Conservation (phyloP, 2,113 vertebrate species). For the Crotalus helleri region DNA sequence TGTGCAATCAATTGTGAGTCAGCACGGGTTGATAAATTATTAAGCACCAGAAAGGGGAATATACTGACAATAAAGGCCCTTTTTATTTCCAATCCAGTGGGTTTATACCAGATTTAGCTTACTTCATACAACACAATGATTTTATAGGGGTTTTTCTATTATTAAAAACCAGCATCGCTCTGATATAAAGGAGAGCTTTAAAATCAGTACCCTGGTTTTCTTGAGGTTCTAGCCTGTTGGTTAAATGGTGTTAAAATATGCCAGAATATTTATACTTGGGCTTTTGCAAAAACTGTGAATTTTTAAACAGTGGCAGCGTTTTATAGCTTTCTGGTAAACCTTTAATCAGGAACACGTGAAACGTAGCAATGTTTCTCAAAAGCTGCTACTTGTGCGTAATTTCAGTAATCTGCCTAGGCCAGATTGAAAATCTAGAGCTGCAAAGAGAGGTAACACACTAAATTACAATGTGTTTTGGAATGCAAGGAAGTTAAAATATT, state of each 20-base stretch:
- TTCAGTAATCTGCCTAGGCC: background rate
- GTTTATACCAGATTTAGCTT: conserved; percentile 14
- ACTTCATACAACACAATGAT: conserved; percentile 9
- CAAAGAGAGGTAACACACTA: background rate
- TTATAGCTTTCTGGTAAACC: background rate
- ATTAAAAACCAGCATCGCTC: conserved; percentile 27
- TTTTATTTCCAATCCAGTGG: background rate
- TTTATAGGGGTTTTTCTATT: conserved; percentile 17
- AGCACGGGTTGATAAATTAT: conserved; percentile 56
- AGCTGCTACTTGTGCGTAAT: background rate
- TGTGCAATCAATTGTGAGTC: conserved; percentile 58
- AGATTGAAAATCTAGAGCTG: background rate
- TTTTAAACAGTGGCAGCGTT: background rate
- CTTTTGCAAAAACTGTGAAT: background rate
- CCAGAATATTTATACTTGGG: background rate
- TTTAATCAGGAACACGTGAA: background rate
- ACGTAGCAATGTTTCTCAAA: background rate
- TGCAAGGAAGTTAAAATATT: background rate
- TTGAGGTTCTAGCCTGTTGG: background rate
- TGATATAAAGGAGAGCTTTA: conserved; percentile 1
- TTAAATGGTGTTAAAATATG: background rate
- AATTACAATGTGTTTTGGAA: background rate
- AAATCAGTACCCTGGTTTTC: background rate
- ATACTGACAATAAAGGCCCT: background rate
- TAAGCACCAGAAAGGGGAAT: conserved; percentile 42